Conservation (phyloP, 2,797 vertebrate species). For the Pangasius macronema region DNA sequence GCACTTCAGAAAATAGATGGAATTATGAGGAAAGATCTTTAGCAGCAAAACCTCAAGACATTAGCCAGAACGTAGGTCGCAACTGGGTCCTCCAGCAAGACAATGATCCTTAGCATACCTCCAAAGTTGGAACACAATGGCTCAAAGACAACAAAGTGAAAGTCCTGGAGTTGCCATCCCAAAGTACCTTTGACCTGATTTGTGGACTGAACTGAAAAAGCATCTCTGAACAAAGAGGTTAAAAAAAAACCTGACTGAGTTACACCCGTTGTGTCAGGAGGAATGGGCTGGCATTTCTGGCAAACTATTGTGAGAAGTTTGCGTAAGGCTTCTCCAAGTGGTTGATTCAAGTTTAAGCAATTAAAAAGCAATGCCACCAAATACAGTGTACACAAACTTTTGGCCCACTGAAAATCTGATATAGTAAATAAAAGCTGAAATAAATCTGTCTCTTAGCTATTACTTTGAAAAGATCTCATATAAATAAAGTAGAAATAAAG, state of each 20-base stretch:
- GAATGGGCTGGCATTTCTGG: background rate
- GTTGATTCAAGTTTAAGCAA: background rate
- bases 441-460: background rate
- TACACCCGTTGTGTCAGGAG: background rate
- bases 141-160: background rate
- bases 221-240: background rate
- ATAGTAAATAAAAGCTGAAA: background rate
- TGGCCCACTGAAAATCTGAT: background rate
- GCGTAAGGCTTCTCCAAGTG: background rate
- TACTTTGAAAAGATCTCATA: background rate
- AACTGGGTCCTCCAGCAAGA: background rate
- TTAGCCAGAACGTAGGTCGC: background rate
- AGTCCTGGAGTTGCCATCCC: background rate
- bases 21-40: background rate
- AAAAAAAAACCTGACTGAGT: background rate
- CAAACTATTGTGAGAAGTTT: background rate
- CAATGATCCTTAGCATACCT: background rate
- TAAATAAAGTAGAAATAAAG: background rate
- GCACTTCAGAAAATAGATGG: background rate
- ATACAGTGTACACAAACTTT: background rate
- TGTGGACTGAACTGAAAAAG: too few species aligned
- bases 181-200: background rate
- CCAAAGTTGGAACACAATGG: background rate
- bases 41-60: background rate
- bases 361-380: background rate